Evolutionary conservation across 2,888 invertebrate species (phyloP), one percentile per base, ranked within the genome.

Genomic region (Crepidodera aurea): DNA sequence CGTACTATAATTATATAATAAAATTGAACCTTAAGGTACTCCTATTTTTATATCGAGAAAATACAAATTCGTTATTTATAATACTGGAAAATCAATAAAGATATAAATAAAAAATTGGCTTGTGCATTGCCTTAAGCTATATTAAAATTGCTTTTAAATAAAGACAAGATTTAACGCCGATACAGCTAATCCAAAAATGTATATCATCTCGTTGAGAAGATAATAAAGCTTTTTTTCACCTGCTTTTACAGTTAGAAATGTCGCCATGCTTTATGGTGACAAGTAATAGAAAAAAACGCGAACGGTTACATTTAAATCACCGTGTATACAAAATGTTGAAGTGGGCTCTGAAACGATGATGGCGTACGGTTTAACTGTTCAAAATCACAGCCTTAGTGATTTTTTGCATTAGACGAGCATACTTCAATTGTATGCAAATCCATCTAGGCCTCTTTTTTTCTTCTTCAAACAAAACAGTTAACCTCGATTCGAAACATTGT

Each of bases 341-440:
- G 56, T 56, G 46, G 56, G 56, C 56, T 56, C 12, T 19, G 27
- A 46, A 46, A 46, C 18, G 22, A 46, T 13, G 46, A 46, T 25
- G 46, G 27, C 27, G 56, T 56, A 27, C 13, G 37, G 18, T 56
- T 48, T 57, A 48, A 57, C 48, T 42, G 48, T 37, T 57, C 18
- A 57, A 57, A 57, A 57, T 57, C 57, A 57, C 57, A 50, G 57
- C 57, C 12, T 57, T 25, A 48, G 27, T 18, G 18, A 55, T 63
- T 63, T 62, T 63, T 63, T 63, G 59, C 63, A 59, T 59, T 58
- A 63, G 54, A 22, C 46, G 50, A 58, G 62, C 58, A 62, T 62
- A 48, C 54, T 54, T 58, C 61, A 32, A 65, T 65, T 65, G 64
- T 65, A 65, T 65, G 64, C 51, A 56, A 65, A 65, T 65, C 50